These are phyloP conservation scores for Agapostemon virescens DNA, from an alignment of 2,888 invertebrate genomes.

Conservation along the genomic window DNA sequence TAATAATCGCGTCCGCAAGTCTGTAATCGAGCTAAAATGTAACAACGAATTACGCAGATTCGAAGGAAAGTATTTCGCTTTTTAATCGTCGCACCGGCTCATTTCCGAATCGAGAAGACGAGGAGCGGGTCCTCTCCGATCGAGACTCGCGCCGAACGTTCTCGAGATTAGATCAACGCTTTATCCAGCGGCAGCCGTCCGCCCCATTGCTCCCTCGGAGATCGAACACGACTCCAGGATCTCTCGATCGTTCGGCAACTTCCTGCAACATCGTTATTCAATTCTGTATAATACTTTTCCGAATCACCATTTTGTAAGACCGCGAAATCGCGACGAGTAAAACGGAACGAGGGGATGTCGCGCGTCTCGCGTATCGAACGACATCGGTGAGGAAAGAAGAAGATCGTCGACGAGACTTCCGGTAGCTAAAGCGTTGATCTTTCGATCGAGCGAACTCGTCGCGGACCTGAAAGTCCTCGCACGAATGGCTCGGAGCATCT, in stretches of 20 bases:
- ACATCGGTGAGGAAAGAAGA: too few species aligned
- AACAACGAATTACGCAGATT: slow-evolving; percentile 14
- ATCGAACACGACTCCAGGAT: neutral
- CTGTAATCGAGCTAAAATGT: slow-evolving; percentile 14
- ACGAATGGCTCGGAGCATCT: slow-evolving; percentile 41
- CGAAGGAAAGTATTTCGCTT: slow-evolving; percentile 4
- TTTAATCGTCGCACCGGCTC: neutral
- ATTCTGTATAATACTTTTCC: neutral
- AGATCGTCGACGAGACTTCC: neutral
- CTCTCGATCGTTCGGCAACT: neutral
- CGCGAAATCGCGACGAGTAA: neutral
- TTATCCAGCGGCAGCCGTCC: neutral
- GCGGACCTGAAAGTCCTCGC: slow-evolving; percentile 36
- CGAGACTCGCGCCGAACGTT: neutral
- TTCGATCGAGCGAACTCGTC: slow-evolving; percentile 20
- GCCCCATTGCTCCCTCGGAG: neutral
- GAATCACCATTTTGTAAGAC: neutral
- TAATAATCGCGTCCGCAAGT: slow-evolving; percentile 11
- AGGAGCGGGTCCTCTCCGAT: neutral
- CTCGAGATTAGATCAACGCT: neutral
- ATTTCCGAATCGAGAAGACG: neutral
- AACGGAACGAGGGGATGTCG: too few species aligned
- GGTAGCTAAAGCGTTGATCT: neutral
- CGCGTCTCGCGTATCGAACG: too few species aligned
- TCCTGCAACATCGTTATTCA: neutral